Conservation (phyloP, 2,113 vertebrate genomes). For the Malurus melanocephalus region DNA sequence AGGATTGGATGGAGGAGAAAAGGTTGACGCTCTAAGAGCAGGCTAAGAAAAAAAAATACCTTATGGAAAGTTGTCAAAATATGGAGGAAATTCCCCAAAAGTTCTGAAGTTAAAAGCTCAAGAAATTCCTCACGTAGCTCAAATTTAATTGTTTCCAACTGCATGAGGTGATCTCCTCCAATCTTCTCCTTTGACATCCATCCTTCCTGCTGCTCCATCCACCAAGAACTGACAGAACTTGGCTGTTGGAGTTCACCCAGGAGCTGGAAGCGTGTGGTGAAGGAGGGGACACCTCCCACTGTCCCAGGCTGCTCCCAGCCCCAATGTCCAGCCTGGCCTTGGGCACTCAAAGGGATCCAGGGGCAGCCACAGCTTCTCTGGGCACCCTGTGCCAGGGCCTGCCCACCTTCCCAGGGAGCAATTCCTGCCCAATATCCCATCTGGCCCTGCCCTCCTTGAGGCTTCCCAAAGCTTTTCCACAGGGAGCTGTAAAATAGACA, state of each 20-base stretch:
- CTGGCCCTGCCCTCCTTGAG: not conserved
- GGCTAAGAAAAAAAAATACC: not conserved
- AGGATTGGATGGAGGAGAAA: not conserved
- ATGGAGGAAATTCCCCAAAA: accelerated
- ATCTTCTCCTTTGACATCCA: accelerated
- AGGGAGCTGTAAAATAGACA: not conserved
- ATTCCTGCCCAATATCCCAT: not conserved
- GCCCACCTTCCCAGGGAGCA: not conserved
- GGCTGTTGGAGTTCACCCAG: not conserved
- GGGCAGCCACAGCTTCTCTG: not conserved
- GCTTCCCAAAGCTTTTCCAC: not conserved
- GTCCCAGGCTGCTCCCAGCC: not conserved
- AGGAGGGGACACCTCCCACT: not conserved
- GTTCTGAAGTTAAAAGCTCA: not conserved
- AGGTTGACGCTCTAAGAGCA: not conserved
- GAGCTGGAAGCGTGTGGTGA: accelerated
- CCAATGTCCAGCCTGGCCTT: not conserved
- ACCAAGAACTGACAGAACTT: not conserved
- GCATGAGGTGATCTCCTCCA: not conserved
- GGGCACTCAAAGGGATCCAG: not conserved
- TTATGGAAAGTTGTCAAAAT: not conserved
- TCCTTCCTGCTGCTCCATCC: not conserved
- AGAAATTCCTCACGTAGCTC: not conserved
- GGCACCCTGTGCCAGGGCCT: not conserved
- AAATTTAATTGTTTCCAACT: not conserved